These are phyloP conservation scores for Acanthisitta chloris DNA, from an alignment of 2,113 vertebrate species.

Conservation along the genomic window DNA sequence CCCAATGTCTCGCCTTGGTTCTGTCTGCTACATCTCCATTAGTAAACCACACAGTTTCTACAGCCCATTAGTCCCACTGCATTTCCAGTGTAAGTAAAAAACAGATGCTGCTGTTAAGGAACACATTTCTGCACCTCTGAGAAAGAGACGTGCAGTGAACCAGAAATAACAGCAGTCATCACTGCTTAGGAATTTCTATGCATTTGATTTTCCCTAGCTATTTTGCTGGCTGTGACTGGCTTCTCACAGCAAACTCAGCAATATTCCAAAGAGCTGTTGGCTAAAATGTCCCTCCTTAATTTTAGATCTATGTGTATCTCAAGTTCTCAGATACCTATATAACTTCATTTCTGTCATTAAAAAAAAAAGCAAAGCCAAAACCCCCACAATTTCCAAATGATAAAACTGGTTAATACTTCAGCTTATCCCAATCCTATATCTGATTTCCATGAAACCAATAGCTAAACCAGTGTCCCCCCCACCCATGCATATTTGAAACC, in stretches of 20 bases:
- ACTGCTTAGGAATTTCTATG: background rate
- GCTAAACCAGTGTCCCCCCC: background rate
- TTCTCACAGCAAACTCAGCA: background rate
- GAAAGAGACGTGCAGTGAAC: background rate
- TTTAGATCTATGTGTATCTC: background rate
- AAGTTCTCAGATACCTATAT: background rate
- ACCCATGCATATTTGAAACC: constrained; percentile 42
- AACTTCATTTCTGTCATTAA: background rate
- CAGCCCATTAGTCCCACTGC: background rate
- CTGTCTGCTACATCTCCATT: background rate
- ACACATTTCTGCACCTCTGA: background rate
- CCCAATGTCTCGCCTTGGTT: background rate
- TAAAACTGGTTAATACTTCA: background rate
- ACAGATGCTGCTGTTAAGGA: background rate
- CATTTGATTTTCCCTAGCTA: background rate
- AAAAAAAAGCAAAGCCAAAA: too few relatives aligned
- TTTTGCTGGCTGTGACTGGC: background rate
- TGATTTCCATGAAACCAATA: background rate
- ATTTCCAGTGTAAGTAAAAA: background rate
- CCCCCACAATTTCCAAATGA: background rate
- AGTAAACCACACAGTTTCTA: background rate
- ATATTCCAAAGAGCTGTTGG: background rate
- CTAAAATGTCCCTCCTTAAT: constrained; percentile 16
- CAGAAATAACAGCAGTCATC: background rate
- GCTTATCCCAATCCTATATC: background rate